Evolutionary conservation across 92 coral and sea anemone genomes (phyloP).

Genomic region (Porites lobata): DNA sequence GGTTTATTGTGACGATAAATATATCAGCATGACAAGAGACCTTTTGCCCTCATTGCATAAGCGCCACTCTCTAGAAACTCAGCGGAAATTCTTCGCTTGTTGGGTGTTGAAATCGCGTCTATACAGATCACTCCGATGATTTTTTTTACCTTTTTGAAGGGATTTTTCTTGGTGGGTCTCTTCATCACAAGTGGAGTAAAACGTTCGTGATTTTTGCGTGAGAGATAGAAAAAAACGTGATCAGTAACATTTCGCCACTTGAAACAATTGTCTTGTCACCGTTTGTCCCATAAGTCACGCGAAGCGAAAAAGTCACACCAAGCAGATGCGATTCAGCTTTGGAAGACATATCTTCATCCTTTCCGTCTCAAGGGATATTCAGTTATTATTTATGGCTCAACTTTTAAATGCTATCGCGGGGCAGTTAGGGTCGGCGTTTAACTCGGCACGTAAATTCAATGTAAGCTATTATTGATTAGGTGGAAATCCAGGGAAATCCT

Average conservation of each 20-base stretch:
- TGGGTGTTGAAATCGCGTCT: constrained; percentile 10
- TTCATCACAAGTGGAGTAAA: neutral
- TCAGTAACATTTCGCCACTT: neutral
- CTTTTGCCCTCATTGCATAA: constrained; percentile 14
- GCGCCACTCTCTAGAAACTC: constrained; percentile 9
- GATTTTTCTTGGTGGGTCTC: neutral
- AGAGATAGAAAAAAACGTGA: neutral
- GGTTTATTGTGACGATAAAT: constrained; percentile 33
- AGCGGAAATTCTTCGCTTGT: constrained; percentile 28
- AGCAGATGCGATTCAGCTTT: too few relatives aligned
- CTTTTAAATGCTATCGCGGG: too few relatives aligned
- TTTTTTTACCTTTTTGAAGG: neutral
- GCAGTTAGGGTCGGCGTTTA: too few relatives aligned
- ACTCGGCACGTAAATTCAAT: too few relatives aligned
- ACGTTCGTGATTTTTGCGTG: neutral
- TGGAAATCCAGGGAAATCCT: too few relatives aligned
- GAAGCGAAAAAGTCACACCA: neutral
- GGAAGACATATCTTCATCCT: too few relatives aligned
- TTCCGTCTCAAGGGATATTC: too few relatives aligned
- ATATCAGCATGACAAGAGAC: constrained; percentile 9
- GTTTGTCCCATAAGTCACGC: neutral
- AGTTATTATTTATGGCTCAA: too few relatives aligned
- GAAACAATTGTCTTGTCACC: neutral
- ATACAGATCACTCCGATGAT: constrained; percentile 15
- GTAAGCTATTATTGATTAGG: too few relatives aligned